A percentile compares a stretch with the other conserved stretches of the same genome.
Evolutionary conservation across 2,797 vertebrate species (phyloP).

Genomic region (Pangasius macronema): DNA sequence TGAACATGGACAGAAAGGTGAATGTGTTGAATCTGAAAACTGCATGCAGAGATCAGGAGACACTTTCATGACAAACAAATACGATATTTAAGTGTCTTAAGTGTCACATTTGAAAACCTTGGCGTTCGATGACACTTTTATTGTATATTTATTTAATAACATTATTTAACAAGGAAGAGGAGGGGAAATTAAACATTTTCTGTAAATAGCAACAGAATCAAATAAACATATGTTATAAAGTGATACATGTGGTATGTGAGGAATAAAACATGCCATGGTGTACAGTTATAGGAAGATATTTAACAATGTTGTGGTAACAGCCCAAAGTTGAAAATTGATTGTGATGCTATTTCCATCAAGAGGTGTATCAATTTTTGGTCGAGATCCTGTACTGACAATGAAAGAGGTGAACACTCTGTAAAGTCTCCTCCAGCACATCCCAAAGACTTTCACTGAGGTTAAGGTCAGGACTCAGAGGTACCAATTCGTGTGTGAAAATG

Average conservation of each 20-base stretch:
- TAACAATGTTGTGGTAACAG: neutral
- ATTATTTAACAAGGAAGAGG: neutral
- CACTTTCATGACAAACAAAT: neutral
- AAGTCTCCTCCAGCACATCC: too few relatives aligned
- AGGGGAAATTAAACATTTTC: neutral
- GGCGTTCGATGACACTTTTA: neutral
- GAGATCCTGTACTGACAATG: too few relatives aligned
- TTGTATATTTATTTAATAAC: neutral
- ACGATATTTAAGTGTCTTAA: neutral
- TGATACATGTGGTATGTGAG: neutral
- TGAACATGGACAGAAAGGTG: constrained; percentile 41
- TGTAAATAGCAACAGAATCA: neutral
- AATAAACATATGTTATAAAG: neutral
- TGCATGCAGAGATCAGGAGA: neutral
- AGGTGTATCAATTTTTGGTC: too few relatives aligned
- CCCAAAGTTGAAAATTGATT: neutral
- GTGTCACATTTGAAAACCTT: neutral
- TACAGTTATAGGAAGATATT: neutral
- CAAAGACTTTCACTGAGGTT: too few relatives aligned
- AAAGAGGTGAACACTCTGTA: too few relatives aligned
- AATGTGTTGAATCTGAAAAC: constrained; percentile 31
- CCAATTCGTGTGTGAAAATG: too few relatives aligned
- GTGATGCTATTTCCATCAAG: too few relatives aligned
- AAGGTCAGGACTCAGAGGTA: too few relatives aligned
- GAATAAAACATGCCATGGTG: neutral